These are phyloP conservation scores for Clarias magur DNA, from an alignment of 2,113 vertebrate genomes.

Conservation along the genomic window DNA sequence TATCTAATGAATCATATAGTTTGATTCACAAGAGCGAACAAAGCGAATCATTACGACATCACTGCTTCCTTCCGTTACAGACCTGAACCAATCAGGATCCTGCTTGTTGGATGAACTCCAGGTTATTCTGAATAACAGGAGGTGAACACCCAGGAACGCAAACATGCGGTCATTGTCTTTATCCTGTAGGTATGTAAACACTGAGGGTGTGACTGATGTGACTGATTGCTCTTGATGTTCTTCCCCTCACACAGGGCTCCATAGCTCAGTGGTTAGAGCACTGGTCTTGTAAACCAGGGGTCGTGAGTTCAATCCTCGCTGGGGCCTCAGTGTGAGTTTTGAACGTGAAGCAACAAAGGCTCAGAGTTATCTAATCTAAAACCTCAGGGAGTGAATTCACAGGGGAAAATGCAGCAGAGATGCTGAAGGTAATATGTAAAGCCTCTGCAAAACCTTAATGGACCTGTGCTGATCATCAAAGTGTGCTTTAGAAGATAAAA, in stretches of 20 bases:
- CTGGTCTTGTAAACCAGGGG: constrained; percentile 20
- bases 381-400: not conserved
- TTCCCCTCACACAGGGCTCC: not conserved
- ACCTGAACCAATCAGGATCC: not conserved
- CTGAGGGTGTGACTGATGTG: not conserved
- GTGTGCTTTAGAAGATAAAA: not conserved
- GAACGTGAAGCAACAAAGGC: not conserved
- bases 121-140: not conserved
- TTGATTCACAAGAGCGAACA: not conserved
- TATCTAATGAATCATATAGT: not conserved
- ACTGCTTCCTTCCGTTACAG: not conserved
- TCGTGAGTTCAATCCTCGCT: constrained; percentile 19
- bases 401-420: too few relatives aligned
- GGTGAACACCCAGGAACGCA: not conserved
- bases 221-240: not conserved
- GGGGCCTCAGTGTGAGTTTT: not conserved
- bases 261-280: constrained; percentile 28
- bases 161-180: not conserved
- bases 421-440: not conserved
- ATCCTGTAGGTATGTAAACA: not conserved
- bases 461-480: too few relatives aligned
- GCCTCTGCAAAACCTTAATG: not conserved
- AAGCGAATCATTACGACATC: not conserved
- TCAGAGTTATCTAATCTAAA: not conserved
- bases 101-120: not conserved